These are phyloP conservation scores for Miniopterus natalensis DNA, from an alignment of 2,113 vertebrate species.

Conservation along the genomic window DNA sequence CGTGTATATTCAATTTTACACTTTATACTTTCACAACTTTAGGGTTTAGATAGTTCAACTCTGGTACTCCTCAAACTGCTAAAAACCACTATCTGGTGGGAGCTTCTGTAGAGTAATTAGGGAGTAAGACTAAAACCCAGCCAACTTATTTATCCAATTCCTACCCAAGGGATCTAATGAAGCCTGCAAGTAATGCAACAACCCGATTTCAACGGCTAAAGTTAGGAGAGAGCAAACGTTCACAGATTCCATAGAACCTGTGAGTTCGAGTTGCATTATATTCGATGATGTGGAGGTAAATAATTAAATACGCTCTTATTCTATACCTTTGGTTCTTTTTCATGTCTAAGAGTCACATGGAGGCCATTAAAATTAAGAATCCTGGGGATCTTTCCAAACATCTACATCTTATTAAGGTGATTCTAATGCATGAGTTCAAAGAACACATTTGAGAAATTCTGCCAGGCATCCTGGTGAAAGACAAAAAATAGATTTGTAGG, in stretches of 20 bases:
- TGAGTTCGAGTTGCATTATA: not conserved
- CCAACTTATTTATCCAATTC: not conserved
- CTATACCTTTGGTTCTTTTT: not conserved
- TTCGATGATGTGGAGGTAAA: not conserved
- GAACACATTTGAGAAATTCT: not conserved
- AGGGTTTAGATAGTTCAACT: not conserved
- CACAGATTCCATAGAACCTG: not conserved
- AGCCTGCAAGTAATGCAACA: not conserved
- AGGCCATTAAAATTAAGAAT: constrained; percentile 49
- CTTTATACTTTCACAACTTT: not conserved
- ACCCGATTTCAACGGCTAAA: not conserved
- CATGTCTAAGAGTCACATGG: not conserved
- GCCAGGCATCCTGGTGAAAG: not conserved
- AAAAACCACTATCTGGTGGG: not conserved
- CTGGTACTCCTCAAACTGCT: not conserved
- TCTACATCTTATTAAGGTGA: constrained; percentile 17
- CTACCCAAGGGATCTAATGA: constrained; percentile 10
- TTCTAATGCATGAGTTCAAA: not conserved
- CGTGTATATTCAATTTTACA: not conserved
- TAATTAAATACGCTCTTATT: constrained; percentile 53
- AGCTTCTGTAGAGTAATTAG: not conserved
- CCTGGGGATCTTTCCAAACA: not conserved
- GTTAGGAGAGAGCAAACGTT: not conserved
- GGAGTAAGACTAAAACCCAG: not conserved
- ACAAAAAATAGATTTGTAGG: not conserved